Percentiles rank a stretch among this genome's conserved stretches.
Conservation (phyloP, 2,888 invertebrate species). For the Euplexia lucipara region DNA sequence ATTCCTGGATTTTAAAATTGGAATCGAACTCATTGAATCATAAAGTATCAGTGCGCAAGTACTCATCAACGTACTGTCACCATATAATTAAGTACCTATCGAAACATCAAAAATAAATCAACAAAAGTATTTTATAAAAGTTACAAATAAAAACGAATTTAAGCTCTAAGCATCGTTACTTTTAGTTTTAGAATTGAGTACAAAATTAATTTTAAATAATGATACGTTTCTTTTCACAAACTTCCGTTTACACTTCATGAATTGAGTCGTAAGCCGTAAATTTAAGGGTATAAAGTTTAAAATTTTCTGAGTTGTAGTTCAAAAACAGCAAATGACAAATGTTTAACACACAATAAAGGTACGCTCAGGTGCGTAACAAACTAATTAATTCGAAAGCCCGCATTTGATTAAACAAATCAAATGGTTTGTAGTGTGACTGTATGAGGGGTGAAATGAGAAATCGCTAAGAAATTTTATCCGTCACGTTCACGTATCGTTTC, state of each 20-base stretch:
- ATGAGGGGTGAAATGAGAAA: constrained; percentile 88
- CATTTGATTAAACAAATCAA: constrained; percentile 91
- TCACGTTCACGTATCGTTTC: constrained; percentile 88
- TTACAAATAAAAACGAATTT: constrained; percentile 27
- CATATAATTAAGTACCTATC: constrained; percentile 77
- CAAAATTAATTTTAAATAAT: constrained; percentile 55
- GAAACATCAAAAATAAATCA: constrained; percentile 58
- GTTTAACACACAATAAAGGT: constrained; percentile 77
- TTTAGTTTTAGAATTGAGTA: constrained; percentile 49
- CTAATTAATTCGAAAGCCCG: constrained; percentile 90
- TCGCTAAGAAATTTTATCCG: constrained; percentile 90
- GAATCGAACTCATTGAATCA: constrained; percentile 69
- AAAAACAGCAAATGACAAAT: constrained; percentile 28
- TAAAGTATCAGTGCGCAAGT: constrained; percentile 74
- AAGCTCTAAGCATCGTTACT: constrained; percentile 28
- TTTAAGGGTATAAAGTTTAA: fast-evolving
- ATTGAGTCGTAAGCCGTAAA: background rate
- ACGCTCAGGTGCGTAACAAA: constrained; percentile 90
- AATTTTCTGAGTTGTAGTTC: constrained; percentile 28
- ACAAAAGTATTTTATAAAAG: constrained; percentile 63
- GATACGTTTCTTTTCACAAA: constrained; percentile 47
- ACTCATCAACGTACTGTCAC: constrained; percentile 74
- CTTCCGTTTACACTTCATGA: constrained; percentile 24
- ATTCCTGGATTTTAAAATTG: constrained; percentile 63
- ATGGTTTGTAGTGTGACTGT: constrained; percentile 79